Evolutionary conservation across 2,888 invertebrate species (phyloP).

Genomic region (Spialia ferax): DNA sequence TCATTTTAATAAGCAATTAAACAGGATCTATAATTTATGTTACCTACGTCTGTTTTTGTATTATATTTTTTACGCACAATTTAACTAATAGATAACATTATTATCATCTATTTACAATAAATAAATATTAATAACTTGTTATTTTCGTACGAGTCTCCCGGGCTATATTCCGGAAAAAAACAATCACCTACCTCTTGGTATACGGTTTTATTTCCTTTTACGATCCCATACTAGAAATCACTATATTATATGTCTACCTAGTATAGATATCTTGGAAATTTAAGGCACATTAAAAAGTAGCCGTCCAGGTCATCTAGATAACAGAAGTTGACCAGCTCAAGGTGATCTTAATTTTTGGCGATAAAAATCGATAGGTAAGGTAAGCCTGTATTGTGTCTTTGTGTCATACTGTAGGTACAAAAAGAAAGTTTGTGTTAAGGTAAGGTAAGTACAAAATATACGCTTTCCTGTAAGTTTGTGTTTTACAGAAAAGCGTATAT

Average conservation of each 20-base stretch:
- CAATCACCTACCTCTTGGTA: neutral
- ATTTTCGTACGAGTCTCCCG: neutral
- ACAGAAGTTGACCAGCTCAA: conserved; percentile 15
- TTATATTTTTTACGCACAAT: no score
- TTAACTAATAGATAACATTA: no score
- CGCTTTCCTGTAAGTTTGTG: no score
- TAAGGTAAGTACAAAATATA: no score
- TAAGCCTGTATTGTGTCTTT: no score
- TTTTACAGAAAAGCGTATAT: no score
- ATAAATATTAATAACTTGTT: neutral
- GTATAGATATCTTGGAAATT: conserved; percentile 20
- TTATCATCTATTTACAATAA: no score
- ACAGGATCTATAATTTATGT: no score
- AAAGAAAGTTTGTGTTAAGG: no score
- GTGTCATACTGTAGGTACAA: no score
- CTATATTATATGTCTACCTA: neutral
- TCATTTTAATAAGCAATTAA: no score
- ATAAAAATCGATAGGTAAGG: conserved; percentile 14
- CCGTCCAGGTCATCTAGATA: conserved; percentile 31
- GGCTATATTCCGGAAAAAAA: neutral
- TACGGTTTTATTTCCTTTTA: conserved; percentile 1
- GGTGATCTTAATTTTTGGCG: conserved; percentile 17
- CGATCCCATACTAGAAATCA: neutral
- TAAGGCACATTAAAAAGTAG: conserved; percentile 7
- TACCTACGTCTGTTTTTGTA: no score